Conservation (phyloP, 2,113 vertebrate genomes). For the Halichoeres trimaculatus region DNA sequence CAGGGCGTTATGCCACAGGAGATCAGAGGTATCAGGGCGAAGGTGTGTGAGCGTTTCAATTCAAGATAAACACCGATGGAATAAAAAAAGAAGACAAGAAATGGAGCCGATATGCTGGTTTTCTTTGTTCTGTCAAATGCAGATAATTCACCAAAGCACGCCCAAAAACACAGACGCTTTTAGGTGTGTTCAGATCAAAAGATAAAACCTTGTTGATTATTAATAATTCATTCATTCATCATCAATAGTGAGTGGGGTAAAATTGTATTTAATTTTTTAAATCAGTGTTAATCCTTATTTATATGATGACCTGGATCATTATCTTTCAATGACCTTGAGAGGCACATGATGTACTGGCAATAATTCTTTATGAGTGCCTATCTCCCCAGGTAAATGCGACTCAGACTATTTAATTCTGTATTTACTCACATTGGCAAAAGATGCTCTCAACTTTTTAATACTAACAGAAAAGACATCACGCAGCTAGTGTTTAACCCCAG, state of each 20-base stretch:
- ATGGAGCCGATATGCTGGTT: conserved; percentile 29
- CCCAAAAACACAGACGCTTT: background rate
- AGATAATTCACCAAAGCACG: conserved; percentile 29
- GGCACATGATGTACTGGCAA: background rate
- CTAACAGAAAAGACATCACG: too few species aligned
- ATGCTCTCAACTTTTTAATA: too few species aligned
- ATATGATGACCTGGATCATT: background rate
- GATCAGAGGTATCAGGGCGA: conserved; percentile 36
- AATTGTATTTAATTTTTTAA: too few species aligned
- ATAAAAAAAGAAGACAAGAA: conserved; percentile 42
- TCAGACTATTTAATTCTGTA: too few species aligned
- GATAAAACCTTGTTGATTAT: background rate
- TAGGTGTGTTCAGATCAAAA: background rate
- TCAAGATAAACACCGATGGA: conserved; percentile 60
- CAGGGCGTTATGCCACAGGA: background rate
- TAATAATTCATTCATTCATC: background rate
- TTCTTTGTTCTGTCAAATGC: conserved; percentile 23
- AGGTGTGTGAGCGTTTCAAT: conserved; percentile 23
- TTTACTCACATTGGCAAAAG: too few species aligned
- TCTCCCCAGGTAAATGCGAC: too few species aligned
- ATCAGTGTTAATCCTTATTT: background rate
- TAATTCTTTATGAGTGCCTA: conserved; percentile 12
- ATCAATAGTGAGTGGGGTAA: background rate
- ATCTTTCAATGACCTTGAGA: conserved; percentile 5
- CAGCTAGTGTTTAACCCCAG: too few species aligned